A percentile compares a stretch with the other conserved stretches of the same genome.
phyloP scores from a whole-genome alignment of 2,113 vertebrate species.

The Hylia prasina region DNA sequence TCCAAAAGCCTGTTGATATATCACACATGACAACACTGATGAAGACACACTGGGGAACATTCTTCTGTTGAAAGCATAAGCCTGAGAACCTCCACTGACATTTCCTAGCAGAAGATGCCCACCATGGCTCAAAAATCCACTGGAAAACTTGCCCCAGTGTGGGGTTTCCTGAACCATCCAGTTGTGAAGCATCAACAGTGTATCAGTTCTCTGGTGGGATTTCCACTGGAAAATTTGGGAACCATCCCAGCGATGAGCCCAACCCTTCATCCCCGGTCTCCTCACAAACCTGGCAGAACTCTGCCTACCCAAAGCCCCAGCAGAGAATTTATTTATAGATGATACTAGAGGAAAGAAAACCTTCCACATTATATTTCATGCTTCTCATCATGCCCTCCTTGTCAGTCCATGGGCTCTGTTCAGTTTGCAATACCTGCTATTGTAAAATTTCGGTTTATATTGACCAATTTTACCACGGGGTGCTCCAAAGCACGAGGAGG shows the following conservation, averaged over 20 bases:
- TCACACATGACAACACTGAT: not conserved
- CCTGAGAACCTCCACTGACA: not conserved
- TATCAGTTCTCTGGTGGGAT: not conserved
- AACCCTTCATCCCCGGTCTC: not conserved
- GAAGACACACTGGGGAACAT: not conserved
- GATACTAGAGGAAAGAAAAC: not conserved
- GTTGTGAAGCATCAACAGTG: not conserved
- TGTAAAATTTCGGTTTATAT: not conserved
- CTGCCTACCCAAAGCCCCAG: not conserved
- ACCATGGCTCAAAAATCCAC: not conserved
- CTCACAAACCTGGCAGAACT: not conserved
- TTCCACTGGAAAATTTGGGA: not conserved
- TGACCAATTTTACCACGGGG: not conserved
- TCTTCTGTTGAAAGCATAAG: not conserved
- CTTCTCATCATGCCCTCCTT: not conserved
- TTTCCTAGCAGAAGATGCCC: not conserved
- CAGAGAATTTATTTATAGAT: not conserved
- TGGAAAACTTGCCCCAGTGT: not conserved
- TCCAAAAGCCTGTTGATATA: not conserved
- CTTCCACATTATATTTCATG: not conserved
- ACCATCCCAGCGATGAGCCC: rapidly evolving
- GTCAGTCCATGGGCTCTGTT: not conserved
- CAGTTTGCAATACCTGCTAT: not conserved
- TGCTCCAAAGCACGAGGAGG: rapidly evolving
- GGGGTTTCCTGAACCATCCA: rapidly evolving